These are phyloP conservation scores for Ips nitidus DNA, from an alignment of 1,140 invertebrate species.

Conservation along the genomic window DNA sequence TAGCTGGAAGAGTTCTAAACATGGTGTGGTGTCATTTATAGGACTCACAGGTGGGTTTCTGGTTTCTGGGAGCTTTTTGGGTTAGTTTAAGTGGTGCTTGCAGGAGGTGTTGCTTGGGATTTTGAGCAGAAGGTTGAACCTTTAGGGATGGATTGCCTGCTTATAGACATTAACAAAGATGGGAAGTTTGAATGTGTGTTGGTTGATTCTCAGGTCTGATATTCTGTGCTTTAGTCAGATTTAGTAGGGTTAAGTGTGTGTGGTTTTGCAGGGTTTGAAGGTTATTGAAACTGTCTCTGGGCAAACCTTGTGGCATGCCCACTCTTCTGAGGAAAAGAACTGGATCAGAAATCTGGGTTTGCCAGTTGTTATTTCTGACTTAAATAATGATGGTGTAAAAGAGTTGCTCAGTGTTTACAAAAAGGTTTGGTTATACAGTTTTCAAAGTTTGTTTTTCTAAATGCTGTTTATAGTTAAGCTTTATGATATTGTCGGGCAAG, in stretches of 20 bases:
- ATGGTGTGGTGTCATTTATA: slow-evolving; percentile 61
- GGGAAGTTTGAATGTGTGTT: slow-evolving; percentile 72
- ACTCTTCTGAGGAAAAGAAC: slow-evolving; percentile 50
- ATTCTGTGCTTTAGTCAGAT: not conserved
- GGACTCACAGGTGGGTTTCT: slow-evolving; percentile 51
- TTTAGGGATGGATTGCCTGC: slow-evolving; percentile 66
- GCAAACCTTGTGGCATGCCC: slow-evolving; percentile 64
- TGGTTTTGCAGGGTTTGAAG: slow-evolving; percentile 59
- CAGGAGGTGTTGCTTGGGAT: slow-evolving; percentile 66
- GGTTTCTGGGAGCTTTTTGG: not conserved
- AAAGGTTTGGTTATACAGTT: slow-evolving; percentile 47
- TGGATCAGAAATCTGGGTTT: slow-evolving; percentile 60
- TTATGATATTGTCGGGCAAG: slow-evolving; percentile 36
- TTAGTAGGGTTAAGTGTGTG: not conserved
- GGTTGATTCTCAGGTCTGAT: slow-evolving; percentile 58
- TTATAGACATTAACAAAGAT: slow-evolving; percentile 69
- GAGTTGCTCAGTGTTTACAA: slow-evolving; percentile 66
- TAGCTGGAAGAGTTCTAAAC: slow-evolving; percentile 54
- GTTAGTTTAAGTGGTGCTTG: slow-evolving; percentile 4
- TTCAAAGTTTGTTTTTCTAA: slow-evolving; percentile 28
- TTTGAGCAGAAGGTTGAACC: slow-evolving; percentile 64
- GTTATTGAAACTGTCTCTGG: slow-evolving; percentile 71
- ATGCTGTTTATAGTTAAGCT: slow-evolving; percentile 18
- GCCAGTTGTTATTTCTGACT: slow-evolving; percentile 69
- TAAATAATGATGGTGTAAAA: slow-evolving; percentile 67